Evolutionary conservation across 2,888 invertebrate genomes (phyloP), one percentile per base, ranked within the genome.

Genomic region (Mythimna lalbum): DNA sequence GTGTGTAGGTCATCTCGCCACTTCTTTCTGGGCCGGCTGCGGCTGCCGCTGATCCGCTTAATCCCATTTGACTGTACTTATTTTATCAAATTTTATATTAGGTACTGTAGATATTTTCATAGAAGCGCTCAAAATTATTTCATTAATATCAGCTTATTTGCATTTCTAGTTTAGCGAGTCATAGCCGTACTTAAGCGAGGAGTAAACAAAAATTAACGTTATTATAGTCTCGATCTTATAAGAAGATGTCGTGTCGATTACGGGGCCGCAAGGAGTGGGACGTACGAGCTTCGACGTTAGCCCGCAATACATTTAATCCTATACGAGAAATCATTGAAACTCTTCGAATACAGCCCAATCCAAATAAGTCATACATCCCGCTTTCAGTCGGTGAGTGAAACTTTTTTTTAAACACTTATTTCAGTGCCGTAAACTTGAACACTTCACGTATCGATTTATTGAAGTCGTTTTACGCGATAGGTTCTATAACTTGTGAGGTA

Each of bases 301-400:
- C 99, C 17, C 96, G 96, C 81, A 98, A 97, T 87, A 99, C 99
- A 63, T 97, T 97, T 91, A 99, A 99, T 95, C 98, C 99, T 47
- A 99, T 99, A 88, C 97, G 99, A 73, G 97, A 97, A 78, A 98
- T 99, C 81, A 98, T 99, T 59, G 99, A 99, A 90, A 97, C 98
- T 84, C 97, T 99, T 89, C 97, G 98, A 86, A 97, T 99, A 49
- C 97, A 97, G 82, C 99, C 99, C 1, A 98, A 99, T 95, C 99
- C 99, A 5, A 97, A 98, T 49, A 99, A 99, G 92, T 96, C 97
- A 63, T 97, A 99, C 96, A 99, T 99, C 86, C 98, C 98, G 4
- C 96, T 99, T 47, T 98, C 98, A 52, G 97, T 99, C 87, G 99
- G 99, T 98, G 90, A 97, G 98, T 96, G 49, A 50, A 27, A 55